Base-by-base conservation (phyloP, 2,797 vertebrate species). In the Cetoscarus ocellatus region DNA sequence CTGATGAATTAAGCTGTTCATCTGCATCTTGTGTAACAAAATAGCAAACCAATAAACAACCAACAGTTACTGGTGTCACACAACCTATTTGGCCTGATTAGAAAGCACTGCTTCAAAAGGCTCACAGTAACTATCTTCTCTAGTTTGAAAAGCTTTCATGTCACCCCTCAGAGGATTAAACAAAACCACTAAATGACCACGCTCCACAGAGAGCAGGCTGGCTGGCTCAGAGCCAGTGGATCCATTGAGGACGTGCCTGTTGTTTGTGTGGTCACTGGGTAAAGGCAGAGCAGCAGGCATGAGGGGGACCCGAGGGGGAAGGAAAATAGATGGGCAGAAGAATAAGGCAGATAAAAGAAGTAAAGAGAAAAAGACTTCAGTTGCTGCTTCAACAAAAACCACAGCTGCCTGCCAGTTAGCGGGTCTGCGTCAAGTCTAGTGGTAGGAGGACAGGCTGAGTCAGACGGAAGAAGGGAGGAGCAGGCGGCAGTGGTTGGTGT, bases 341-440 rank as follows among this genome's bases (percentile, higher is more conserved):
- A 3, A 55, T 36, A 7, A 43, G 13, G 6, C 60, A 77, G 57
- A 80, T 75, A 73, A 81, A 79, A 81, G 77, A 56, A 39, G 55
- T 53, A 35, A 42, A 34, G 11, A 40, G 60, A 52, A 50, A 63
- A 45, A 68, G 52, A 61, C 50, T 66, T 53, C 49, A 48, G 75
- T 72, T 68, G 34, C 51, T 61, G 67, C 79, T 54, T 86, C 80
- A 90, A 83, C 71, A 64, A 60, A 67, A 86, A 85, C 81, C 88
- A 73, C 83, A 81, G 77, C 52, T 54, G 35, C 52, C 70, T 75
- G 82, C 75, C 45, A 38, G 52, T 6, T 68, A 71, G 59, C 73
- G 73, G 66, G 59, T 62, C 82, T 73, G 79, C 69, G 75, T 64
- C 56, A 60, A 58, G 74, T 84, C 78, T 81, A 73, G 82, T 61